Conservation (phyloP, 1,140 invertebrate species). For the Drosophila nasuta region DNA sequence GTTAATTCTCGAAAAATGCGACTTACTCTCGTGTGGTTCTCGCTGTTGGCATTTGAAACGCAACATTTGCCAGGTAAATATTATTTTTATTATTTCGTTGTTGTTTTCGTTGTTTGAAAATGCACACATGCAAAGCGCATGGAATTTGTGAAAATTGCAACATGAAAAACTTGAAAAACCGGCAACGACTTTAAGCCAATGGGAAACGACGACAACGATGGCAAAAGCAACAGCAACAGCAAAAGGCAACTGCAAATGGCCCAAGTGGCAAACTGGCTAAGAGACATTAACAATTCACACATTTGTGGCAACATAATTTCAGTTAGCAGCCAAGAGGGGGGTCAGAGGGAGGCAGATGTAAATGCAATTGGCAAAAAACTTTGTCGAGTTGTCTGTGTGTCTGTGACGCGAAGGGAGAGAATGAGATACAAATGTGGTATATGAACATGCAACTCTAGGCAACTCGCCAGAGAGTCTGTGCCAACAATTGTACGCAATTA, state of each 20-base stretch:
- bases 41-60: constrained; percentile 31
- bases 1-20: constrained; percentile 55
- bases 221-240: constrained; percentile 42
- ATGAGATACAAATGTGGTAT: constrained; percentile 22
- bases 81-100: constrained; percentile 45
- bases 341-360: background rate
- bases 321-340: constrained; percentile 39
- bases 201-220: constrained; percentile 48
- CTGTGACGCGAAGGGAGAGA: constrained; percentile 3
- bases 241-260: constrained; percentile 45
- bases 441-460: constrained; percentile 3
- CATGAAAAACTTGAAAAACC: constrained; percentile 80
- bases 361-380: constrained; percentile 26
- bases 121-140: constrained; percentile 24
- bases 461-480: constrained; percentile 36
- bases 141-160: constrained; percentile 64
- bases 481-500: constrained; percentile 71
- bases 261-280: constrained; percentile 64
- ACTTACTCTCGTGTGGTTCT: constrained; percentile 34
- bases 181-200: constrained; percentile 40
- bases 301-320: constrained; percentile 79
- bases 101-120: constrained; percentile 22
- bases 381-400: background rate
- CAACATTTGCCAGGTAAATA: constrained; percentile 62
- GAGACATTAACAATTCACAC: constrained; percentile 80